phyloP scores from a whole-genome alignment of 2,888 invertebrate genomes.

The Pollenia labialis region DNA sequence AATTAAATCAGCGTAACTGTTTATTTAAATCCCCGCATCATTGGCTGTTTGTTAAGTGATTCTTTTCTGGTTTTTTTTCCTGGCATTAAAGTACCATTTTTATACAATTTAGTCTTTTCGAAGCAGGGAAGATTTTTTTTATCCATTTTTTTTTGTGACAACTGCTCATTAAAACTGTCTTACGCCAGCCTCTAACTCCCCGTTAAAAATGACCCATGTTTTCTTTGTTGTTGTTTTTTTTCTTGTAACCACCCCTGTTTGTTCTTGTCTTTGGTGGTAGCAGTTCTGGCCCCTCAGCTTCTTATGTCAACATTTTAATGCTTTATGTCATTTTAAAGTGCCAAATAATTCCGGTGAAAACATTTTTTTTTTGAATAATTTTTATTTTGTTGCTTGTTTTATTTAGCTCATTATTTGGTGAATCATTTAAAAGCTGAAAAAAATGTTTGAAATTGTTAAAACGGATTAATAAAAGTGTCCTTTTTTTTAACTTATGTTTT shows the following conservation, averaged over 20 bases:
- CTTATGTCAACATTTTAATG: conserved; percentile 73
- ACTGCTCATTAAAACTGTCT: conserved; percentile 83
- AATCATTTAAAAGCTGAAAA: conserved; percentile 60
- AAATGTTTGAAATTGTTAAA: conserved; percentile 76
- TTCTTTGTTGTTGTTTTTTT: not conserved
- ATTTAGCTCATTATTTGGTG: conserved; percentile 62
- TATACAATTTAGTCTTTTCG: not conserved
- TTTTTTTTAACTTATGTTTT: conserved; percentile 50
- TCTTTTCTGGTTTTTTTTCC: conserved; percentile 30
- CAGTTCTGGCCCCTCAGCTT: conserved; percentile 25
- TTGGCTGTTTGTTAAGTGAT: conserved; percentile 73
- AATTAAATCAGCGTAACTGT: conserved; percentile 83
- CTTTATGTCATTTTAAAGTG: conserved; percentile 82
- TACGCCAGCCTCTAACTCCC: conserved; percentile 14
- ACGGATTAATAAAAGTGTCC: conserved; percentile 80
- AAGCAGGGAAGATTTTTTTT: conserved; percentile 31
- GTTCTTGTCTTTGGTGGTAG: conserved; percentile 11
- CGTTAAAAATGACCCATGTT: conserved; percentile 52
- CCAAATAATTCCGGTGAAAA: conserved; percentile 78
- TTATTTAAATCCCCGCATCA: conserved; percentile 82
- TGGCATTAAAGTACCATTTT: conserved; percentile 9
- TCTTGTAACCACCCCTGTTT: conserved; percentile 48
- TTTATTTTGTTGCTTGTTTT: conserved; percentile 46
- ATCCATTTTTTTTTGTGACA: conserved; percentile 63
- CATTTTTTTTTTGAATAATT: conserved; percentile 3